Evolutionary conservation across 1,140 invertebrate genomes (phyloP).

Genomic region (Bombus terrestris): DNA sequence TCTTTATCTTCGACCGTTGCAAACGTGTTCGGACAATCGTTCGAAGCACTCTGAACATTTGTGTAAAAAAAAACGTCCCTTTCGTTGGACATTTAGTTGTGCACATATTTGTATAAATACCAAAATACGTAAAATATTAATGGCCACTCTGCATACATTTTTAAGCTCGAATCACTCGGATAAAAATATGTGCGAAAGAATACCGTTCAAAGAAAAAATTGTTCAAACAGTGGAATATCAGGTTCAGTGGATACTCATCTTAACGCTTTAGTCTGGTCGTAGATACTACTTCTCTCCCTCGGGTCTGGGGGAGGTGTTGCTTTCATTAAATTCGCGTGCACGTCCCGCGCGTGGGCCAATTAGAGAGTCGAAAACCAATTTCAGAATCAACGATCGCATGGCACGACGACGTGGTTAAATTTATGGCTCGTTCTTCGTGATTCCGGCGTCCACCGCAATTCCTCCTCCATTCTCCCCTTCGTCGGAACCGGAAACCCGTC

Average conservation of each 20-base stretch:
- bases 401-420: constrained; percentile 65
- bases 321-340: constrained; percentile 69
- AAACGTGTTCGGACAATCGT: not conserved
- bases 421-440: constrained; percentile 73
- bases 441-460: constrained; percentile 64
- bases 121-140: not conserved
- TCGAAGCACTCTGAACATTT: not conserved
- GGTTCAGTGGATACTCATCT: not conserved
- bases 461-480: constrained; percentile 52
- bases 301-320: constrained; percentile 45
- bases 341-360: constrained; percentile 60
- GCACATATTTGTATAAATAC: not conserved
- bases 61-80: not conserved
- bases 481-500: constrained; percentile 69
- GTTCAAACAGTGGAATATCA: not conserved
- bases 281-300: constrained; percentile 24
- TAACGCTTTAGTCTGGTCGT: constrained; percentile 29
- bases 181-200: not conserved
- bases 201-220: not conserved
- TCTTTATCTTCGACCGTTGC: not conserved
- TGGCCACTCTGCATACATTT: not conserved
- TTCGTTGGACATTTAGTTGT: not conserved
- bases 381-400: constrained; percentile 67
- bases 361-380: constrained; percentile 71
- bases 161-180: constrained; percentile 35